A percentile compares a stretch with the other conserved stretches of the same genome.
phyloP scores from a whole-genome alignment of 2,797 vertebrate genomes.

The Poecile montanus region DNA sequence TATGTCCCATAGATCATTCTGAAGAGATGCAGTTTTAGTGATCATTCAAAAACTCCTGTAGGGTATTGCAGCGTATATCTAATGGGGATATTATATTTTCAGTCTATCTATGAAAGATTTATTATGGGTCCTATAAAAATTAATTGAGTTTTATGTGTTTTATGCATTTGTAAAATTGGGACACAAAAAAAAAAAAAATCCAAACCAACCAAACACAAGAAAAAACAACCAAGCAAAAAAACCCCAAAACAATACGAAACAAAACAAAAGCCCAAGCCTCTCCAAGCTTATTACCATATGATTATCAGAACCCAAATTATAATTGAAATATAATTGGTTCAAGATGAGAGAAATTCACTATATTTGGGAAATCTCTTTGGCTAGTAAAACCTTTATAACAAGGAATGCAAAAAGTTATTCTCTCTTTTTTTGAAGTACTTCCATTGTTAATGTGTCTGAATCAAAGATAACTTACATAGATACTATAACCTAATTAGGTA shows the following conservation, averaged over 20 bases:
- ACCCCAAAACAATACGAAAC: neutral
- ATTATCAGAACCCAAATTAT: neutral
- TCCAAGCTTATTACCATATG: neutral
- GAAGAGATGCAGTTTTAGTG: neutral
- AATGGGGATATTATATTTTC: neutral
- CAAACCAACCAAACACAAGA: neutral
- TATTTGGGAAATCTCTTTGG: neutral
- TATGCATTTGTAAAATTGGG: neutral
- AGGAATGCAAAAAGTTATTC: neutral
- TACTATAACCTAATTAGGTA: neutral
- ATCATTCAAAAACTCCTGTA: neutral
- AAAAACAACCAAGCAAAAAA: neutral
- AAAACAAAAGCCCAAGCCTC: rapidly evolving
- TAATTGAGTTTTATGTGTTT: neutral
- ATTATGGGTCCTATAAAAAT: neutral
- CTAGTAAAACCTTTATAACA: neutral
- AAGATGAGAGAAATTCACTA: neutral
- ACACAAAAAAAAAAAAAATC: neutral
- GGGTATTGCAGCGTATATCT: neutral
- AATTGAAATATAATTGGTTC: neutral
- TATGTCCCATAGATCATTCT: neutral
- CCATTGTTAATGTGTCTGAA: neutral
- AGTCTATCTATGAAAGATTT: neutral
- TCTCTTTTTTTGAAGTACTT: neutral
- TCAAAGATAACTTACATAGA: neutral